Evolutionary conservation across 2,797 vertebrate species (phyloP).

Genomic region (Choloepus didactylus): DNA sequence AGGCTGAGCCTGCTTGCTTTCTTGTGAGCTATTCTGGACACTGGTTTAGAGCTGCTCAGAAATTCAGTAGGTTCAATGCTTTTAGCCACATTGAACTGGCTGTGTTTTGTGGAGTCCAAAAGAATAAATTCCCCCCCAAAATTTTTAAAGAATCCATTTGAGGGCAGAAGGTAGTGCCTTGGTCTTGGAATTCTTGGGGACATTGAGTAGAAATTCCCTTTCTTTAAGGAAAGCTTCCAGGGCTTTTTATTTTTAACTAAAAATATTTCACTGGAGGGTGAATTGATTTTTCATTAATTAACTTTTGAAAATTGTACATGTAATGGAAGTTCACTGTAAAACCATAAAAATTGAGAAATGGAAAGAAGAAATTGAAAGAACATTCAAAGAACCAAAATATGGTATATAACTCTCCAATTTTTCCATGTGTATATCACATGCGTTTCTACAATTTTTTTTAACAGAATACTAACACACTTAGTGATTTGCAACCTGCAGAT

Average conservation of each 20-base stretch:
- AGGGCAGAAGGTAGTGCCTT: slow-evolving; percentile 5
- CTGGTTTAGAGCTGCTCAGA: slow-evolving; percentile 47
- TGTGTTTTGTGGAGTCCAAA: slow-evolving; percentile 58
- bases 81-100: slow-evolving; percentile 4
- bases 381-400: slow-evolving; percentile 17
- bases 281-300: slow-evolving; percentile 56
- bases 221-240: slow-evolving; percentile 53
- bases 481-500: slow-evolving; percentile 15
- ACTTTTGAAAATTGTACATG: slow-evolving; percentile 7
- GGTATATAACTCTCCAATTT: slow-evolving; percentile 19
- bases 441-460: slow-evolving; percentile 27
- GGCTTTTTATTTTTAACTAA: background rate
- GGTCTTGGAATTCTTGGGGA: slow-evolving; percentile 47
- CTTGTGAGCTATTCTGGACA: slow-evolving; percentile 4
- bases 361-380: slow-evolving; percentile 63
- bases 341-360: slow-evolving; percentile 34
- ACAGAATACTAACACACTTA: background rate
- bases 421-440: background rate
- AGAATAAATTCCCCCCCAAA: slow-evolving; percentile 6
- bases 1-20: background rate
- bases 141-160: slow-evolving; percentile 40
- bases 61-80: slow-evolving; percentile 11
- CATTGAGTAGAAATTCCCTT: slow-evolving; percentile 21
- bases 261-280: background rate
- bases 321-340: slow-evolving; percentile 34